A percentile compares a stretch with the other conserved stretches of the same genome.
Conservation (phyloP, 2,888 invertebrate genomes). For the Protophormia terraenovae region DNA sequence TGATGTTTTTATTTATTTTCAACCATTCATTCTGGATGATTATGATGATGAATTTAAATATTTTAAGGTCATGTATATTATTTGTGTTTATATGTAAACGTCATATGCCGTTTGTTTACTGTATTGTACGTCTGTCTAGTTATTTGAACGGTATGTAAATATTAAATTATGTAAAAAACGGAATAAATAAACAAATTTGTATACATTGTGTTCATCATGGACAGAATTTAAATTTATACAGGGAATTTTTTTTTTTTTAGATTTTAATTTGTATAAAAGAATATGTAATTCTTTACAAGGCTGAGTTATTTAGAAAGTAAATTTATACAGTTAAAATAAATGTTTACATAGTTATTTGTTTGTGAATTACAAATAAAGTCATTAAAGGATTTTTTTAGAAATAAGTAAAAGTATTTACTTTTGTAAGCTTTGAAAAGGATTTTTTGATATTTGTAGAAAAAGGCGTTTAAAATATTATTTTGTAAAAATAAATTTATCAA, state of each 20-base stretch:
- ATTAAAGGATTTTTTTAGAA: too few relatives aligned
- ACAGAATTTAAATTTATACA: not conserved
- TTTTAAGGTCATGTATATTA: constrained; percentile 11
- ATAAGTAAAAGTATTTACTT: too few relatives aligned
- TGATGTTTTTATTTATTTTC: not conserved
- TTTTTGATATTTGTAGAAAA: too few relatives aligned
- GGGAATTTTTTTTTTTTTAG: not conserved
- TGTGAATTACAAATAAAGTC: too few relatives aligned
- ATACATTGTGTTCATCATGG: not conserved
- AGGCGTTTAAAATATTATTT: too few relatives aligned
- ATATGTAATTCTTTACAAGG: not conserved
- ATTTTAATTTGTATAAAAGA: not conserved
- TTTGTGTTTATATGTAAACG: not conserved
- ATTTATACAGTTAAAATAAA: not conserved
- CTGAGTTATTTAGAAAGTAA: not conserved
- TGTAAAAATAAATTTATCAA: too few relatives aligned
- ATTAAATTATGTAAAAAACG: not conserved
- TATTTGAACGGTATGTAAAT: not conserved
- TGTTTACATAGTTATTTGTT: too few relatives aligned
- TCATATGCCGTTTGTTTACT: not conserved
- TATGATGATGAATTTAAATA: constrained; percentile 5
- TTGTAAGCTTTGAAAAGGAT: too few relatives aligned
- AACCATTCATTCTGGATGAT: not conserved
- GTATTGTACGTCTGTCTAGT: not conserved
- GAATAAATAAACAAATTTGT: too few relatives aligned